Conservation (phyloP, 2,797 vertebrate genomes). For the Pithecia hirsuta region DNA sequence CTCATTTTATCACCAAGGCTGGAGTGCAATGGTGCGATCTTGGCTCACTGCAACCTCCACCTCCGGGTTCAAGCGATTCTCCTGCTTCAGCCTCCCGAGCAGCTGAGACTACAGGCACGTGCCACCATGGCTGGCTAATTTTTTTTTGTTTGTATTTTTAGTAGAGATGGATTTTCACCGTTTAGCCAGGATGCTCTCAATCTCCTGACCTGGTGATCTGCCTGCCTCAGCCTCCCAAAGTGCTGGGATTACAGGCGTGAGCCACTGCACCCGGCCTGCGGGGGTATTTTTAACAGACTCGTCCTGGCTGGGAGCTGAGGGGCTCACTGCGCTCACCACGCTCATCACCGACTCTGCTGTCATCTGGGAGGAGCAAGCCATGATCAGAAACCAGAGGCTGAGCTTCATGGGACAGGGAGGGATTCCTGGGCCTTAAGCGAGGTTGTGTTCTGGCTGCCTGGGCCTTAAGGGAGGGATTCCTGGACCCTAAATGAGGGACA, state of each 20-base stretch:
- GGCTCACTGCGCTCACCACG: accelerated
- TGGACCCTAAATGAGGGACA: not conserved
- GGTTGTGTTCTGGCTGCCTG: not conserved
- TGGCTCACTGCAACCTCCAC: not conserved
- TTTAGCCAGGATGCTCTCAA: not conserved
- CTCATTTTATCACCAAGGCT: not conserved
- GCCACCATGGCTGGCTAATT: accelerated
- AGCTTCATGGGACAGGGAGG: not conserved
- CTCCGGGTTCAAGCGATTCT: not conserved
- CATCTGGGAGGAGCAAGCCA: not conserved
- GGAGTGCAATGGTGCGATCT: not conserved
- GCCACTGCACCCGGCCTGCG: accelerated
- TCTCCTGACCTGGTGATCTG: not conserved
- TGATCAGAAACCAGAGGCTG: not conserved
- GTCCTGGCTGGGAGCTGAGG: not conserved
- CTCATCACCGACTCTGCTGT: not conserved
- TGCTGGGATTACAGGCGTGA: not conserved
- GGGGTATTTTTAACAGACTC: not conserved
- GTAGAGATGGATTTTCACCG: not conserved
- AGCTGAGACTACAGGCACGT: not conserved
- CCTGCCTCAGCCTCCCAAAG: not conserved
- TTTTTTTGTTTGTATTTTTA: not conserved
- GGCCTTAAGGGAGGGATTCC: not conserved
- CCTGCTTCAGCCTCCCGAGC: not conserved
- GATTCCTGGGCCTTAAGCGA: not conserved